Percentiles rank a stretch among this genome's conserved stretches.
Evolutionary conservation across 2,888 invertebrate species (phyloP).

Genomic region (Ormia ochracea): DNA sequence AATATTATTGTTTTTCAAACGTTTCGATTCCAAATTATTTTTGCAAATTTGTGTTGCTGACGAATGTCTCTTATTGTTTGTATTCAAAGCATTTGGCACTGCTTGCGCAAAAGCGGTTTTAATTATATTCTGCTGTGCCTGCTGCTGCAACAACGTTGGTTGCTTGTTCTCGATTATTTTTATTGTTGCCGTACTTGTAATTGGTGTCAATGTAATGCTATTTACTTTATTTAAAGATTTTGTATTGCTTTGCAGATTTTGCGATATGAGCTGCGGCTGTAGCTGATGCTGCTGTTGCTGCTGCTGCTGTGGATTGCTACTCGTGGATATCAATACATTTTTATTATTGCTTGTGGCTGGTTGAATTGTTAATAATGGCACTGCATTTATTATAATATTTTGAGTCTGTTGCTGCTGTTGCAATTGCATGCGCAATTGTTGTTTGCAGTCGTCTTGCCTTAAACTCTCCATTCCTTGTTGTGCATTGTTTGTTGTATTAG

Average conservation of each 20-base stretch:
- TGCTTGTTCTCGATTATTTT: constrained; percentile 69
- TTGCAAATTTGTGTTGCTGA: constrained; percentile 59
- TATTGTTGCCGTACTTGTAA: constrained; percentile 68
- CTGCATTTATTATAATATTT: constrained; percentile 72
- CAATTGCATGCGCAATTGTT: constrained; percentile 65
- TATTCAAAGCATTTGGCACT: constrained; percentile 22
- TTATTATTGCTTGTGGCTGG: constrained; percentile 72
- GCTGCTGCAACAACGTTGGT: constrained; percentile 31
- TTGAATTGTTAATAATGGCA: constrained; percentile 75
- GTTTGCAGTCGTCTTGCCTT: constrained; percentile 63
- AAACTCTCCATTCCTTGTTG: constrained; percentile 63
- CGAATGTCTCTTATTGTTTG: constrained; percentile 71
- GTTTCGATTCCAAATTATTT: constrained; percentile 70
- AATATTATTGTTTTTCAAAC: constrained; percentile 67
- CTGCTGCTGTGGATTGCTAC: constrained; percentile 30
- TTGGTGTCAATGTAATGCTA: constrained; percentile 62
- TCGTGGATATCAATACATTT: constrained; percentile 67
- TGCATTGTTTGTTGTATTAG: constrained; percentile 54
- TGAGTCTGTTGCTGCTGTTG: constrained; percentile 65
- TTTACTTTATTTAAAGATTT: constrained; percentile 55
- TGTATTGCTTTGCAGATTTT: constrained; percentile 52
- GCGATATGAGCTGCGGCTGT: constrained; percentile 22
- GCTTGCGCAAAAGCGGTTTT: constrained; percentile 58
- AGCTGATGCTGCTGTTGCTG: constrained; percentile 17
- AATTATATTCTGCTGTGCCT: constrained; percentile 53